Evolutionary conservation across 2,797 vertebrate species (phyloP).

Genomic region (Nyctibius grandis): DNA sequence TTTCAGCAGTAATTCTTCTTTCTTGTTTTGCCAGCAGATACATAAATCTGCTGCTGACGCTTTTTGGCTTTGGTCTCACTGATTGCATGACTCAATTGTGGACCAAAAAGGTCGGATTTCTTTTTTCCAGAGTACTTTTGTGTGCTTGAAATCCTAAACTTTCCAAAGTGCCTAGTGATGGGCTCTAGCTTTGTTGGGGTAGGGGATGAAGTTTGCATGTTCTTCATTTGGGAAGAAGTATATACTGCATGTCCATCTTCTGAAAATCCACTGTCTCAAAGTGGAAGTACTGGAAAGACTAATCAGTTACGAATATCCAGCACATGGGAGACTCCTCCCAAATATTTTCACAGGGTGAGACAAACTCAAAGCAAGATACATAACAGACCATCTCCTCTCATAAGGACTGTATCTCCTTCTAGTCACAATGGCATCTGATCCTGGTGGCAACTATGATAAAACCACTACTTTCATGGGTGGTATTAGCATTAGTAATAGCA

Average conservation of each 20-base stretch:
- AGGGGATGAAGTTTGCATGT: background rate
- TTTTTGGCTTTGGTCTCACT: background rate
- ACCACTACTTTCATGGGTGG: background rate
- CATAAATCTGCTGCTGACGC: background rate
- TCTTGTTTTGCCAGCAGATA: constrained; percentile 22
- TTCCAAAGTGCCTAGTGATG: background rate
- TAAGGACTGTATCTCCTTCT: background rate
- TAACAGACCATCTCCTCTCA: background rate
- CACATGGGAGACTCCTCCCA: background rate
- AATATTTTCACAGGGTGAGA: background rate
- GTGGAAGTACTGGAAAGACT: background rate
- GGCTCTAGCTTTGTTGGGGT: background rate
- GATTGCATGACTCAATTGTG: background rate
- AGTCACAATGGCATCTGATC: background rate
- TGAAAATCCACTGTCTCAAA: background rate
- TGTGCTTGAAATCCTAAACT: background rate
- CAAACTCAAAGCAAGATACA: background rate
- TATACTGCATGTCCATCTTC: background rate
- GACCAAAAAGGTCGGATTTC: background rate
- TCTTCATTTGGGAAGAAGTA: background rate
- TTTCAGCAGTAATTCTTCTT: constrained; percentile 25
- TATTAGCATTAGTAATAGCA: too few relatives aligned
- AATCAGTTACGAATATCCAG: background rate
- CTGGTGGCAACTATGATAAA: background rate
- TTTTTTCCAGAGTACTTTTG: background rate